Base-by-base conservation (phyloP, 2,888 invertebrate species). In the Drosophila trichaetosa region DNA sequence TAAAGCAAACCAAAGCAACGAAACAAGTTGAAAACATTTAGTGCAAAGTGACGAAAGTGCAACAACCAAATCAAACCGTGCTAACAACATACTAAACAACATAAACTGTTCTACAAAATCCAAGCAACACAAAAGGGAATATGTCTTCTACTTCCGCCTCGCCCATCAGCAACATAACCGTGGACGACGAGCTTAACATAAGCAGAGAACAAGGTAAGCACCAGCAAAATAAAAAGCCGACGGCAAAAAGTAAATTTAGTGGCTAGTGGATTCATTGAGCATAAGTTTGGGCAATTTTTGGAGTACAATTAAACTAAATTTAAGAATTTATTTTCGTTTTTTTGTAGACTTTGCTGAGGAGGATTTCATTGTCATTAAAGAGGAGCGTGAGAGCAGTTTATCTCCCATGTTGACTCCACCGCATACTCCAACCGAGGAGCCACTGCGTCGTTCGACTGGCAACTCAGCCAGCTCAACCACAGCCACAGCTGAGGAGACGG, bases 351-450 rank as follows among this genome's bases (percentile, higher is more conserved):
- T 95, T 89, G 94, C 94, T 48, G 94, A 94, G 79, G 95, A 95
- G 87, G 95, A 95, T 79, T 90, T 80, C 57, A 94, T 95, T 67
- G 94, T 94, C 90, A 95, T 95, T 79, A 95, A 95, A 91, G 93
- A 94, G 67, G 95, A 95, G 91, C 94, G 94, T 70, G 94, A 95
- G 77, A 94, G 95, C 68, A 93, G 93, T 59, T 83, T 93, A 49
- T 93, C 93, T 60, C 95, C 95, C 66, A 94, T 96, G 82, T 94
- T 96, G 80, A 96, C 96, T 80, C 96, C 96, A 51, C 96, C 96
- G 18, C 95, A 95, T 82, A 96, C 96, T 83, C 96, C 96, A 90
- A 96, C 96, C 61, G 96, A 94, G 83, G 93, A 93, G 75, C 89
- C 90, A 10, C 71, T 78, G 66, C 80, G 83, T 59, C 80, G 79